phyloP scores from a whole-genome alignment of 2,888 invertebrate genomes.

The Pristionchus arcanus region DNA sequence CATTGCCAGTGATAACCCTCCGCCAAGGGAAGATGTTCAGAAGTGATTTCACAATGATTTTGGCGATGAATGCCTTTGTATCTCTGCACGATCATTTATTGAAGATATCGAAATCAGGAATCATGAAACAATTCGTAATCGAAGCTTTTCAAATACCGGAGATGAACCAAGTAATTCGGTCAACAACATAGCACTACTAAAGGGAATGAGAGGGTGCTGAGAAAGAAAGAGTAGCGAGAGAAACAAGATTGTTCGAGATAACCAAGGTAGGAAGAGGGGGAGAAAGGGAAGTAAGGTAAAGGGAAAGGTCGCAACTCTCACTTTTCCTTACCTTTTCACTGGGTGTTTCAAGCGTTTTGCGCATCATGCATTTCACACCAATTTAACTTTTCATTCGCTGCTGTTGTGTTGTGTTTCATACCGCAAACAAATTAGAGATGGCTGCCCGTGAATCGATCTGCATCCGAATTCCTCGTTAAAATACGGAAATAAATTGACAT shows the following conservation, averaged over 20 bases:
- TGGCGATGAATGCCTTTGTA: too few relatives aligned
- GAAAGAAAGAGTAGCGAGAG: not conserved
- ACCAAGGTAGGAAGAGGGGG: not conserved
- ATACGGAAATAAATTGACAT: not conserved
- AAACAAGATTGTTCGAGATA: slow-evolving; percentile 26
- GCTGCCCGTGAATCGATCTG: not conserved
- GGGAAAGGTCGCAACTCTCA: not conserved
- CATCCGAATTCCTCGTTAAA: not conserved
- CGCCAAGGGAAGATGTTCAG: too few relatives aligned
- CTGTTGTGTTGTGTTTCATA: not conserved
- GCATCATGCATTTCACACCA: not conserved
- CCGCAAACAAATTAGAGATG: not conserved
- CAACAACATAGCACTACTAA: not conserved
- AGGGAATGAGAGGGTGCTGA: not conserved
- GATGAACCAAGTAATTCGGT: not conserved
- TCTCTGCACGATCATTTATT: too few relatives aligned
- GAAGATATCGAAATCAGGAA: too few relatives aligned
- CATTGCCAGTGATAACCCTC: too few relatives aligned
- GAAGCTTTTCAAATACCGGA: too few relatives aligned
- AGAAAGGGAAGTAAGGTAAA: not conserved
- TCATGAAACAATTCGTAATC: too few relatives aligned
- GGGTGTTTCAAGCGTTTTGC: not conserved
- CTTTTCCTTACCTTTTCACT: not conserved
- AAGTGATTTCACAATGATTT: too few relatives aligned
- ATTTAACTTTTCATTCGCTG: not conserved